phyloP scores from a whole-genome alignment of 2,113 vertebrate species.

The Eleginops maclovinus region DNA sequence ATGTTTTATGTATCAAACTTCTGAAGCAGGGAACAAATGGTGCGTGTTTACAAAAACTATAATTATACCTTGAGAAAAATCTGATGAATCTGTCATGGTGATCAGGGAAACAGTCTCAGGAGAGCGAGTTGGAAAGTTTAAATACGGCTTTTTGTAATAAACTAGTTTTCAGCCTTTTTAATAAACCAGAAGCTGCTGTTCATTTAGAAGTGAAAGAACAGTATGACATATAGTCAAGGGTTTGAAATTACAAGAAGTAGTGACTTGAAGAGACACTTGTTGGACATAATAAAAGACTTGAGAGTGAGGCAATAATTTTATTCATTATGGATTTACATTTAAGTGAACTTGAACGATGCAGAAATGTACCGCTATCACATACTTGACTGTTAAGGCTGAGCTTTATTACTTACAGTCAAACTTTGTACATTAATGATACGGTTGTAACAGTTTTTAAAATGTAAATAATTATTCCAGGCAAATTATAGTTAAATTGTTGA shows the following conservation, averaged over 20 bases:
- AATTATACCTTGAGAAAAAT: slow-evolving; percentile 45
- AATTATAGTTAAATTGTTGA: background rate
- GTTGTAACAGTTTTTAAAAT: too few species aligned
- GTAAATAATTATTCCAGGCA: background rate
- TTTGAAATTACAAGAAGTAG: background rate
- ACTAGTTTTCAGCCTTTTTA: slow-evolving; percentile 28
- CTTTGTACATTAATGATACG: background rate
- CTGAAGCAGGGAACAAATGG: slow-evolving; percentile 24
- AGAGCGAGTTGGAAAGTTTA: slow-evolving; percentile 5
- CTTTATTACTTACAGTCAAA: slow-evolving; percentile 3
- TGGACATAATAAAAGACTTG: slow-evolving; percentile 4
- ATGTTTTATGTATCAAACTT: slow-evolving; percentile 53
- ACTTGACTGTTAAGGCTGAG: background rate
- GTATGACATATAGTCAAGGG: slow-evolving; percentile 9
- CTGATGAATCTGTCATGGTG: slow-evolving; percentile 22
- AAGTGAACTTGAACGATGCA: slow-evolving; percentile 2
- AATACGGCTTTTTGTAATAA: slow-evolving; percentile 36
- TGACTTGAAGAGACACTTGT: slow-evolving; percentile 22
- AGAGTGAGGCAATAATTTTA: background rate
- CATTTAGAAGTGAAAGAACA: slow-evolving; percentile 38
- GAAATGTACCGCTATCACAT: background rate
- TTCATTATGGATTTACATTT: slow-evolving; percentile 20
- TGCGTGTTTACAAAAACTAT: slow-evolving; percentile 40
- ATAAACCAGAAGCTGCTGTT: slow-evolving; percentile 7
- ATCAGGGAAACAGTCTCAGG: slow-evolving; percentile 24